Conservation (phyloP, 1,140 invertebrate genomes). For the Drosophila pandora region DNA sequence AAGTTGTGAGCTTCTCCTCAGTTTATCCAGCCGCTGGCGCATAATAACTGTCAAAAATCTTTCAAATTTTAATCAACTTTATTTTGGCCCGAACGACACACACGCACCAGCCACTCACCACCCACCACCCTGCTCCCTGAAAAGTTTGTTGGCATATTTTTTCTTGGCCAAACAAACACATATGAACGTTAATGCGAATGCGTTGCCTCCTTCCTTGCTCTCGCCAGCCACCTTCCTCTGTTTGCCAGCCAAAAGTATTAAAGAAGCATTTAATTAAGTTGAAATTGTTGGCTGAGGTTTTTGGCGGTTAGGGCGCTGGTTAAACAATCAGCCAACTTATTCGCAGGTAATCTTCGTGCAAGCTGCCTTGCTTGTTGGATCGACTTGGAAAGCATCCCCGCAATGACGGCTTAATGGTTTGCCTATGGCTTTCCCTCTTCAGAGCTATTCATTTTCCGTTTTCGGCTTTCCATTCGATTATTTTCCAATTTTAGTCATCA, state of each 20-base stretch:
- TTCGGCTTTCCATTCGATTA: no score
- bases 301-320: conserved; percentile 3
- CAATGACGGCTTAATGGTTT: no score
- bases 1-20: conserved; percentile 38
- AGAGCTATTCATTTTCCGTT: no score
- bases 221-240: conserved; percentile 12
- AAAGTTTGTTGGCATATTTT: conserved; percentile 68
- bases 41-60: conserved; percentile 82
- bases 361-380: background rate
- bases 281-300: conserved; percentile 71
- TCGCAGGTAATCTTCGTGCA: conserved; percentile 23
- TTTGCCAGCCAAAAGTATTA: conserved; percentile 73
- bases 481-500: no score
- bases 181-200: conserved; percentile 74
- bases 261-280: conserved; percentile 82
- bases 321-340: conserved; percentile 39
- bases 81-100: conserved; percentile 57
- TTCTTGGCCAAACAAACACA: conserved; percentile 68
- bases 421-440: no score
- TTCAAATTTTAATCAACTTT: conserved; percentile 83
- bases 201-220: background rate
- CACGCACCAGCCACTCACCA: background rate
- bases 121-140: background rate
- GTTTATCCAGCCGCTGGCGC: conserved; percentile 67
- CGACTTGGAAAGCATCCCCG: no score